Percentiles rank a stretch among this genome's conserved stretches.
phyloP scores from a whole-genome alignment of 1,140 invertebrate species.

The Galleria mellonella region DNA sequence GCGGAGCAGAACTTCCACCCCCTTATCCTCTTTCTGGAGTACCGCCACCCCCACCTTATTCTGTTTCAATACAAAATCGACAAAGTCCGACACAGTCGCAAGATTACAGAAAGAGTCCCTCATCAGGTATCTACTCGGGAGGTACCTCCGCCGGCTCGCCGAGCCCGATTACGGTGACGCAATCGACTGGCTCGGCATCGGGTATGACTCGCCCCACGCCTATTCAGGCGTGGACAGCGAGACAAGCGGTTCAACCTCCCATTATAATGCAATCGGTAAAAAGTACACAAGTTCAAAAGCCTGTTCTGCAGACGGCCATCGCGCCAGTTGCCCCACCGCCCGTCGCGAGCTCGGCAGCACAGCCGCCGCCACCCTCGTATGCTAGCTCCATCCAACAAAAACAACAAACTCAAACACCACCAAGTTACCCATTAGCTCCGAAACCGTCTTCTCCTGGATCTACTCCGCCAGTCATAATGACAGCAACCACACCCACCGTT shows the following conservation, averaged over 20 bases:
- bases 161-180: slow-evolving; percentile 84
- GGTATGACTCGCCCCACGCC: slow-evolving; percentile 84
- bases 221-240: slow-evolving; percentile 84
- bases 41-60: slow-evolving; percentile 88
- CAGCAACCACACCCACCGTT: slow-evolving; percentile 75
- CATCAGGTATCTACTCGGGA: slow-evolving; percentile 87
- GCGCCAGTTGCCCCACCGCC: slow-evolving; percentile 86
- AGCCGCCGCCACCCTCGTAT: slow-evolving; percentile 86
- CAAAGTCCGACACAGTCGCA: slow-evolving; percentile 89
- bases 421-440: slow-evolving; percentile 67
- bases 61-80: slow-evolving; percentile 87
- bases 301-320: slow-evolving; percentile 93
- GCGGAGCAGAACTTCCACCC: slow-evolving; percentile 83
- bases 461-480: slow-evolving; percentile 63
- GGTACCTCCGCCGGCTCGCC: slow-evolving; percentile 87
- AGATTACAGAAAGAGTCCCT: slow-evolving; percentile 85
- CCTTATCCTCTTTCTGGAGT: slow-evolving; percentile 82
- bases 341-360: slow-evolving; percentile 66
- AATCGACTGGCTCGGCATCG: slow-evolving; percentile 73
- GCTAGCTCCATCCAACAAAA: slow-evolving; percentile 87
- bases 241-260: slow-evolving; percentile 90
- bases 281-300: slow-evolving; percentile 95
- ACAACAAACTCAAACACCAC: slow-evolving; percentile 73
- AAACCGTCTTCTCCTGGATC: slow-evolving; percentile 77
- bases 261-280: slow-evolving; percentile 98